A percentile compares a stretch with the other conserved stretches of the same genome.
Evolutionary conservation across 1,140 invertebrate species (phyloP).

Genomic region (Gonatopus flavifemur): DNA sequence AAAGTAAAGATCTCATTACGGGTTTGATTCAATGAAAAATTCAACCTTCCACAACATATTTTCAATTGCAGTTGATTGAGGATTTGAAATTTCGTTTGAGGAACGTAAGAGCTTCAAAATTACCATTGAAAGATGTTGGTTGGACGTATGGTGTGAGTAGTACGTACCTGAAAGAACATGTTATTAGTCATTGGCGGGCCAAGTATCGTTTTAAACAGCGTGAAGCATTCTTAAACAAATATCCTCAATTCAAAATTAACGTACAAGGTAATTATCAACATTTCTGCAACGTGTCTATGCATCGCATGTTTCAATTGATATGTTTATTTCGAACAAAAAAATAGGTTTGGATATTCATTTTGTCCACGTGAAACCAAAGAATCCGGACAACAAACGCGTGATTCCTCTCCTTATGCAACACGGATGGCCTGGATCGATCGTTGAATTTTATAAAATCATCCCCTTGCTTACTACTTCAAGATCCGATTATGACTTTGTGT

Average conservation of each 20-base stretch:
- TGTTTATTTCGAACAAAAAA: constrained; percentile 58
- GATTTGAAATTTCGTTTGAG: constrained; percentile 66
- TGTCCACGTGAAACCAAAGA: constrained; percentile 64
- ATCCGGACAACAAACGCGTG: constrained; percentile 52
- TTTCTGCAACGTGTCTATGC: too few species aligned
- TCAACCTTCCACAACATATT: too few species aligned
- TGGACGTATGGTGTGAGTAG: constrained; percentile 81
- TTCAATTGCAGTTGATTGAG: too few species aligned
- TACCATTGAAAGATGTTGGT: constrained; percentile 67
- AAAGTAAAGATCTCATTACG: too few species aligned
- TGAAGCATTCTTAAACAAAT: constrained; percentile 69
- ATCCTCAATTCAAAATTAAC: constrained; percentile 73
- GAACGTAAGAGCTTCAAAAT: constrained; percentile 57
- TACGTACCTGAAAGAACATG: constrained; percentile 64
- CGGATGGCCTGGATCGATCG: constrained; percentile 85
- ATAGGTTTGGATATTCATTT: constrained; percentile 76
- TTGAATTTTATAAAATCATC: constrained; percentile 77
- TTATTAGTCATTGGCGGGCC: constrained; percentile 72
- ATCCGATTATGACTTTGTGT: constrained; percentile 66
- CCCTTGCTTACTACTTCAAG: constrained; percentile 66
- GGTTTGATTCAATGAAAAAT: too few species aligned
- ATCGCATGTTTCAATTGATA: too few species aligned
- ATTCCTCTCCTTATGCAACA: constrained; percentile 75
- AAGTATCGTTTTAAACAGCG: constrained; percentile 75
- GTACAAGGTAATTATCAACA: constrained; percentile 71